phyloP scores from a whole-genome alignment of 2,113 vertebrate species.

The Psammodynastes pulverulentus region DNA sequence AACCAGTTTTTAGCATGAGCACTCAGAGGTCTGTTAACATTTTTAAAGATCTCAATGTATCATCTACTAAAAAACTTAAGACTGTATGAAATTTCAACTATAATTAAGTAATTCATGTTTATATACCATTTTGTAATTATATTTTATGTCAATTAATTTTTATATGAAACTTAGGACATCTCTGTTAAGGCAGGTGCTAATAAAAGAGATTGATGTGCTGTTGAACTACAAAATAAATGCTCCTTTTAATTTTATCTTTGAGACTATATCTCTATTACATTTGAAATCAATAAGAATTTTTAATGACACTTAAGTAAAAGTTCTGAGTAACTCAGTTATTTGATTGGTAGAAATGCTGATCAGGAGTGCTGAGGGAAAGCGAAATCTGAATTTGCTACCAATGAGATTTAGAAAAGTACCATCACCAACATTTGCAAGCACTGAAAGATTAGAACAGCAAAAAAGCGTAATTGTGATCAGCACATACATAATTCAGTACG shows the following conservation, averaged over 20 bases:
- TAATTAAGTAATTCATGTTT: not conserved
- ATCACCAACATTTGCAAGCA: conserved; percentile 35
- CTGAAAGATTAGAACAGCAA: conserved; percentile 40
- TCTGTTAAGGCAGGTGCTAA: not conserved
- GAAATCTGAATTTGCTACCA: conserved; percentile 37
- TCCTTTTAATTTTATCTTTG: not conserved
- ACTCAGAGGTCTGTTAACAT: not conserved
- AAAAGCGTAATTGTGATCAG: conserved; percentile 32
- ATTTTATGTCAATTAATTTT: not conserved
- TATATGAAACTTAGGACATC: not conserved
- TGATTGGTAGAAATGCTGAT: not conserved
- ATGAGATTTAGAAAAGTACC: conserved; percentile 18
- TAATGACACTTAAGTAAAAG: not conserved
- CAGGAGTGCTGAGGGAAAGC: not conserved
- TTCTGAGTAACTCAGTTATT: not conserved
- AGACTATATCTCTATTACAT: not conserved
- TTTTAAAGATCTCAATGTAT: not conserved
- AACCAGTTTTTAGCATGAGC: not conserved
- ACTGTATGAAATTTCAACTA: not conserved
- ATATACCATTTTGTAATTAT: not conserved
- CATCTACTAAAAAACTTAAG: not conserved
- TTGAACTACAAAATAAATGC: not conserved
- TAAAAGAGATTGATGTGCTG: not conserved
- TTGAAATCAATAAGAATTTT: not conserved
- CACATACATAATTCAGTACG: conserved; percentile 20